Base-by-base conservation (phyloP, 2,113 vertebrate genomes). In the Odobenus rosmarus region DNA sequence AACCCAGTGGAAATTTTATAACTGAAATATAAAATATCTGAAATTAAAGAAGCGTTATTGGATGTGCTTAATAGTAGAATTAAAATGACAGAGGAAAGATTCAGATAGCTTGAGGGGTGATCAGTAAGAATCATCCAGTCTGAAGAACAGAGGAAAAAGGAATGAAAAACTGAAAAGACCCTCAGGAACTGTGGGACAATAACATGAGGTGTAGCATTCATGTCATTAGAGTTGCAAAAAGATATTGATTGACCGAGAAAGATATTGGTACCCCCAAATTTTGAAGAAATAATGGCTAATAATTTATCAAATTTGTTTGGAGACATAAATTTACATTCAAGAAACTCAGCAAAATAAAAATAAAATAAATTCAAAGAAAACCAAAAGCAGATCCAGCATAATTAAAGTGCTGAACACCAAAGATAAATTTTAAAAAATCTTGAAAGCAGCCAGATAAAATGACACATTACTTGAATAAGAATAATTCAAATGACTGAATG, bases 201-300 rank as follows among this genome's bases (percentile, higher is more conserved):
- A 16, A 67, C 16, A 39, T 53, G 77, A 55, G 16, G 51, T 76
- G 10, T 42, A 14, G 1, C 31, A 86, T 42, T 64, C 42, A 24
- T 67, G 71, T 55, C 33, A 85, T 46, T 67, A 55, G n/a, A 42
- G 14, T 93, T 26, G 79, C 46, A 93, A 46, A 67, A 93, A 87
- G 36, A 84, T 61, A 39, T 18, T 15, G 72, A 76, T 46, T 76
- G 39, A 23, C 71, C 5, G 19, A 57, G 28, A 87, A 87, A 79
- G 1, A 67, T 67, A 86, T 19, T 46, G 28, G 46, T 87, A 77
- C 7, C 7, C 36, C 8, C 1, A 39, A n/a, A 26, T 93, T 79
- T 93, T 64, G 26, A 79, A 79, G 15, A 93, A 93, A 87, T 79
- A 93, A 67, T 87, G 28, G 49, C 19, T 93, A 42, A 79, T 67